These are phyloP conservation scores for Aleiodes sp. DNA, from an alignment of 1,140 invertebrate species.

Conservation along the genomic window DNA sequence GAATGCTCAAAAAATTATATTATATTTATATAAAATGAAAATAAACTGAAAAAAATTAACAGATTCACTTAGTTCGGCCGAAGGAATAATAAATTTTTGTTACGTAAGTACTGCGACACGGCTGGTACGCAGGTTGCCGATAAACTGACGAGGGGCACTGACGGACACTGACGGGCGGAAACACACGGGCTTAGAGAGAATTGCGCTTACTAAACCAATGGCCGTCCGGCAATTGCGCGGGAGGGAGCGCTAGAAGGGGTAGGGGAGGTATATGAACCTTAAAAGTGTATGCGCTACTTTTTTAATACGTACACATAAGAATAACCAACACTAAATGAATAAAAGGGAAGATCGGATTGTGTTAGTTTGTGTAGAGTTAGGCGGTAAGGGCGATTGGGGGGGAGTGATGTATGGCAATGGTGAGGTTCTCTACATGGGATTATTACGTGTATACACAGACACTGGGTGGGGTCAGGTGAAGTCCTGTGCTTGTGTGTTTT, in stretches of 20 bases:
- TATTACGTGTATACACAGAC: not conserved
- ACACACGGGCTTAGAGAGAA: not conserved
- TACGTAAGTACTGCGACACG: slow-evolving; percentile 62
- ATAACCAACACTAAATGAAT: too few relatives aligned
- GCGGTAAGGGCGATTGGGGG: not conserved
- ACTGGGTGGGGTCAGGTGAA: slow-evolving; percentile 12
- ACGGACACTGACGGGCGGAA: slow-evolving; percentile 3
- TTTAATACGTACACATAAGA: too few relatives aligned
- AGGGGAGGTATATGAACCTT: not conserved
- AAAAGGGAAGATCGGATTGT: too few relatives aligned
- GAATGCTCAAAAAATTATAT: slow-evolving; percentile 38
- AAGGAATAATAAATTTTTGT: slow-evolving; percentile 58
- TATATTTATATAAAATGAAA: slow-evolving; percentile 39
- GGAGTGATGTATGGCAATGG: not conserved
- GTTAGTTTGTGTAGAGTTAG: too few relatives aligned
- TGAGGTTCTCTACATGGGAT: not conserved
- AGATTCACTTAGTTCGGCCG: slow-evolving; percentile 52
- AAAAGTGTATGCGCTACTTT: too few relatives aligned
- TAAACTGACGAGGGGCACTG: slow-evolving; percentile 54
- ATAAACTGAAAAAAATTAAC: slow-evolving; percentile 39
- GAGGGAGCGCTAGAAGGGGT: not conserved
- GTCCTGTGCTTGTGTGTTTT: not conserved
- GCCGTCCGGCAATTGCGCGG: not conserved
- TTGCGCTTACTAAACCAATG: not conserved
- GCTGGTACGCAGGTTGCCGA: slow-evolving; percentile 65